Conservation (phyloP, 2,888 invertebrate genomes). For the Macrophya annulata region DNA sequence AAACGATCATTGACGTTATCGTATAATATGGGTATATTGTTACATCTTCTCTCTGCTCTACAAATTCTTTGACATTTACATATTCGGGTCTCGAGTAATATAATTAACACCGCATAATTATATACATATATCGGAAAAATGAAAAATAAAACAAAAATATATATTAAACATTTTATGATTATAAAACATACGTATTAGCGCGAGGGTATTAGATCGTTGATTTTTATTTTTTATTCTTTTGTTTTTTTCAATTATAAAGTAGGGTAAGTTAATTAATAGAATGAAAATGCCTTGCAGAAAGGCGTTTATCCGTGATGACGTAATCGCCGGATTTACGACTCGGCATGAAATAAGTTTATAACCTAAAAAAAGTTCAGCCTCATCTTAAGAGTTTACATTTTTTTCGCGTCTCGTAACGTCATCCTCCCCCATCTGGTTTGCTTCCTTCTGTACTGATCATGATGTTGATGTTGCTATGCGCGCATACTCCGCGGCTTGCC, state of each 20-base stretch:
- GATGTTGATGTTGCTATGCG: conserved; percentile 43
- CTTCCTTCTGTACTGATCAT: conserved; percentile 60
- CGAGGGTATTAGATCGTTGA: no score
- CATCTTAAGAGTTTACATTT: conserved; percentile 56
- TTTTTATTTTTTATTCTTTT: not conserved
- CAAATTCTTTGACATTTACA: no score
- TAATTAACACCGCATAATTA: no score
- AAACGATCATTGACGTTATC: no score
- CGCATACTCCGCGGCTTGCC: not conserved
- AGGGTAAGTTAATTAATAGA: not conserved
- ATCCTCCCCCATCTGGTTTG: conserved; percentile 61
- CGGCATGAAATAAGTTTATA: conserved; percentile 5
- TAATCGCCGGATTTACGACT: conserved; percentile 26
- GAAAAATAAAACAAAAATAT: no score
- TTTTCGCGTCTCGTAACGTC: conserved; percentile 59
- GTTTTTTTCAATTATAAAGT: not conserved
- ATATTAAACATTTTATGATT: no score
- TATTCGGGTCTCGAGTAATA: no score
- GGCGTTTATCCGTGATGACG: conserved; percentile 15
- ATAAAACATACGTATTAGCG: no score
- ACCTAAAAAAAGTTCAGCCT: conserved; percentile 31
- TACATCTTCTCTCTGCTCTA: no score
- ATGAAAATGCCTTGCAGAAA: conserved; percentile 5
- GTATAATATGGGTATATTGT: no score
- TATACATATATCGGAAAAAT: no score